A percentile compares a stretch with the other conserved stretches of the same genome.
Evolutionary conservation across 2,113 vertebrate species (phyloP).

Genomic region (Misgurnus mizolepis): DNA sequence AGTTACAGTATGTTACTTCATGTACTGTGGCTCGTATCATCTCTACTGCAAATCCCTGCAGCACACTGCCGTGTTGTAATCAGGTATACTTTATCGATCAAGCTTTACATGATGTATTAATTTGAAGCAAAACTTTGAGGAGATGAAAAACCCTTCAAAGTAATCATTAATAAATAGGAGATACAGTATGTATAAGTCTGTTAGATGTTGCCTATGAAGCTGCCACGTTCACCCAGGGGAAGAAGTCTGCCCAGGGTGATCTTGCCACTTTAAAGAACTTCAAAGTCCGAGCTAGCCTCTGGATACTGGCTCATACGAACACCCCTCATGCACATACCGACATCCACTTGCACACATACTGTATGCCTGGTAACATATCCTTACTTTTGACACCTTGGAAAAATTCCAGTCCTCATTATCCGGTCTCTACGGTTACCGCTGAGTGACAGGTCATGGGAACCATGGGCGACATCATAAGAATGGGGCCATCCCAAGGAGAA

Average conservation of each 20-base stretch:
- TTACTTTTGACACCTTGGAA: slow-evolving; percentile 40
- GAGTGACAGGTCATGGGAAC: slow-evolving; percentile 19
- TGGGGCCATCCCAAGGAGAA: slow-evolving; percentile 10
- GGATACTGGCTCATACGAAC: slow-evolving; percentile 70
- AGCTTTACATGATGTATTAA: slow-evolving; percentile 15
- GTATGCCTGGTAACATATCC: not conserved
- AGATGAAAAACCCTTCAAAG: slow-evolving; percentile 29
- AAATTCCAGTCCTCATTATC: slow-evolving; percentile 36
- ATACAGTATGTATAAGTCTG: slow-evolving; percentile 13
- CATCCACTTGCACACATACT: not conserved
- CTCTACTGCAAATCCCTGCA: not conserved
- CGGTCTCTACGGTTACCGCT: slow-evolving; percentile 15
- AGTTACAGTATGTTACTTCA: no score
- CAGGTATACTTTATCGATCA: not conserved
- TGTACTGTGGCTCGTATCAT: not conserved
- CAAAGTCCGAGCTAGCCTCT: slow-evolving; percentile 72
- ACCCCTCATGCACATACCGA: slow-evolving; percentile 5
- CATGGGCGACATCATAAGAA: not conserved
- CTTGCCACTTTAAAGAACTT: slow-evolving; percentile 78
- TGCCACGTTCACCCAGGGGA: slow-evolving; percentile 28
- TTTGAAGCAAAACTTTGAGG: slow-evolving; percentile 22
- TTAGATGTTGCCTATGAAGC: slow-evolving; percentile 48
- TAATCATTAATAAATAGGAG: slow-evolving; percentile 49
- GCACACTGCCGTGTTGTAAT: not conserved
- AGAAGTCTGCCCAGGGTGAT: slow-evolving; percentile 68